Evolutionary conservation across 2,888 invertebrate genomes (phyloP).

Genomic region (Troilus luridus): DNA sequence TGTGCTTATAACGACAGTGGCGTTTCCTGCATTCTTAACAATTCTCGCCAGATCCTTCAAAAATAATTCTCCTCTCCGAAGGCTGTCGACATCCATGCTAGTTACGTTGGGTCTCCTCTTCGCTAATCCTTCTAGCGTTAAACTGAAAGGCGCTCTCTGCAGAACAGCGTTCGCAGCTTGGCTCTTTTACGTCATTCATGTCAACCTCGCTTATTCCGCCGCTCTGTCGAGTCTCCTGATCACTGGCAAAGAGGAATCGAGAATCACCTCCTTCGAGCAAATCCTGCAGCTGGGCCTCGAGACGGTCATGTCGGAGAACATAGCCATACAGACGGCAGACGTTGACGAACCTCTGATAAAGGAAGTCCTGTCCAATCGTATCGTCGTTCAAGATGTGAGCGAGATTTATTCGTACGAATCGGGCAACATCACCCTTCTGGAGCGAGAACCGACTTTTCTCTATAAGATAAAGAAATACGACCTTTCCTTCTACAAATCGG

Average conservation of each 20-base stretch:
- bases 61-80: not conserved
- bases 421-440: not conserved
- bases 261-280: constrained; percentile 9
- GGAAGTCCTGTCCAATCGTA: not conserved
- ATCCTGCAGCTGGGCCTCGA: not conserved
- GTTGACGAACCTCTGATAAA: not conserved
- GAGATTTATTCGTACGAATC: not conserved
- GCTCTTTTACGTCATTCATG: constrained; percentile 1
- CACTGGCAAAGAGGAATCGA: not conserved
- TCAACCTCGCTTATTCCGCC: not conserved
- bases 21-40: not conserved
- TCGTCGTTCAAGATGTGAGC: not conserved
- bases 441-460: not conserved
- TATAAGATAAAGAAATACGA: not conserved
- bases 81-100: not conserved
- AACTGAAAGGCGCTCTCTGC: not conserved
- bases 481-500: not conserved
- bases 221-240: not conserved
- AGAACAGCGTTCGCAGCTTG: not conserved
- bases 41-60: not conserved
- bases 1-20: not conserved
- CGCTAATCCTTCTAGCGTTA: not conserved
- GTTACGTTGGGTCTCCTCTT: not conserved
- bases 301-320: not conserved
- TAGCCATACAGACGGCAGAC: not conserved